Evolutionary conservation across 2,797 vertebrate genomes (phyloP).

Genomic region (Tokudaia tokunoshimensis): DNA sequence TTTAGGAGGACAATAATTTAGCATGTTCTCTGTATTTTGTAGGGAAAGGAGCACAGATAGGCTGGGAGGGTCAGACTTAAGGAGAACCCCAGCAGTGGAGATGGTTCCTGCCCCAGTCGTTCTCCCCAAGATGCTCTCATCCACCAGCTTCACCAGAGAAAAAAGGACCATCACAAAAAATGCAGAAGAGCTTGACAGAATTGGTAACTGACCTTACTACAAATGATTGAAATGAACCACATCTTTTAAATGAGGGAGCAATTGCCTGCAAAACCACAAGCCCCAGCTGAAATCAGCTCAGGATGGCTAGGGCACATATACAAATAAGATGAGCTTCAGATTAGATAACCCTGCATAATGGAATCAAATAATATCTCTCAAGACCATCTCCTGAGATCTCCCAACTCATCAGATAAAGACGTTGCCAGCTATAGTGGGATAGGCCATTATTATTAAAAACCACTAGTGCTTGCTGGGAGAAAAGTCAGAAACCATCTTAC

Average conservation of each 20-base stretch:
- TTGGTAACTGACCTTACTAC: constrained; percentile 34
- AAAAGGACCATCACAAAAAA: background rate
- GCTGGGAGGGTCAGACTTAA: background rate
- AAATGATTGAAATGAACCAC: constrained; percentile 29
- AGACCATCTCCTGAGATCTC: constrained; percentile 46
- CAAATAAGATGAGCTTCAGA: constrained; percentile 38
- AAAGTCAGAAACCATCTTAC: background rate
- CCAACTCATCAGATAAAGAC: constrained; percentile 7
- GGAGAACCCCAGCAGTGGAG: background rate
- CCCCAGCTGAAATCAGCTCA: constrained; percentile 29
- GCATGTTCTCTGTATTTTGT: background rate
- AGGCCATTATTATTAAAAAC: constrained; percentile 41
- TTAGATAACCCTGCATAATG: constrained; percentile 24
- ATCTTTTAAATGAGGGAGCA: constrained; percentile 26
- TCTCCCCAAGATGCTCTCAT: constrained; percentile 8
- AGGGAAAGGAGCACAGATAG: constrained; percentile 1
- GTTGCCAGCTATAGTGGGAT: constrained; percentile 10
- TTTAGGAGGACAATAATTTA: constrained; percentile 20
- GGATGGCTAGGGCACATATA: constrained; percentile 29
- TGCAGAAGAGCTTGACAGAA: background rate
- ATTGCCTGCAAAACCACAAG: constrained; percentile 36
- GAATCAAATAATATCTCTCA: constrained; percentile 34
- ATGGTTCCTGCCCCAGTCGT: background rate
- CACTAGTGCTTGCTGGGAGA: background rate
- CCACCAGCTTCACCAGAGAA: background rate